A percentile compares a stretch with the other conserved stretches of the same genome.
Evolutionary conservation across 1,140 invertebrate genomes (phyloP).

Genomic region (Condylostylus longicornis): DNA sequence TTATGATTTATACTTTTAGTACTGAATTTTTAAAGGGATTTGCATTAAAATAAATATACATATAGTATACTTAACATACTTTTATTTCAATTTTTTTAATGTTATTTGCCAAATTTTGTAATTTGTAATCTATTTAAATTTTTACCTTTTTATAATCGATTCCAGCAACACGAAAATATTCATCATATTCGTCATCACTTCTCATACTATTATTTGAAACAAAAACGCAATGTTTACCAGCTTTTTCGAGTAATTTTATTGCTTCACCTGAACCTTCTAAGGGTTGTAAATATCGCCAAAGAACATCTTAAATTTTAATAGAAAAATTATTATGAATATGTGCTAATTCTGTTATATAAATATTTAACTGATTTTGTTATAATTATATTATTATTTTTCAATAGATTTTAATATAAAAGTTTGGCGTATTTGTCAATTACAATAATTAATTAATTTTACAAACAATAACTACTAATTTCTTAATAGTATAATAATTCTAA

Average conservation of each 20-base stretch:
- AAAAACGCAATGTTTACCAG: conserved; percentile 52
- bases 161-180: conserved; percentile 20
- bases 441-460: no score
- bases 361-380: no score
- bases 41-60: background rate
- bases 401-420: background rate
- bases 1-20: no score
- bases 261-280: conserved; percentile 37
- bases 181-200: conserved; percentile 24
- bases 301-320: conserved; percentile 40
- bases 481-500: no score
- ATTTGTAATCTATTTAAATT: conserved; percentile 6
- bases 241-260: conserved; percentile 35
- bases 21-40: background rate
- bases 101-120: no score
- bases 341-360: no score
- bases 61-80: no score
- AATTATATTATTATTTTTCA: background rate
- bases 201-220: conserved; percentile 55
- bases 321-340: background rate
- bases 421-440: no score
- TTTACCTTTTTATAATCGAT: conserved; percentile 33
- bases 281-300: conserved; percentile 35
- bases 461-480: no score
- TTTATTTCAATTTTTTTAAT: no score